phyloP scores from a whole-genome alignment of 2,888 invertebrate genomes.

The Tridacna crocea region DNA sequence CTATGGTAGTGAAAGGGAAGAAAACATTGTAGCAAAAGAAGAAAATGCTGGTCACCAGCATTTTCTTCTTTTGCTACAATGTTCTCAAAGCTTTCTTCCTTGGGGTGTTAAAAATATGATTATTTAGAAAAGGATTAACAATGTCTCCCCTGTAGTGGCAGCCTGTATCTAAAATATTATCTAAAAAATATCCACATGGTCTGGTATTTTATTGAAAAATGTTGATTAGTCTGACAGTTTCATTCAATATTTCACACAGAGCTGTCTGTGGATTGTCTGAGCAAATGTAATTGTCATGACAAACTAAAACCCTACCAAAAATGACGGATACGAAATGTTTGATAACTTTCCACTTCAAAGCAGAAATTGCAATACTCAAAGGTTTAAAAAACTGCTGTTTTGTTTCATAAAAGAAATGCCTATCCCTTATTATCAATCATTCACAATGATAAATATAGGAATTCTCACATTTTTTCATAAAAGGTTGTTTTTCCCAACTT shows the following conservation, averaged over 20 bases:
- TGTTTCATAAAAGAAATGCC: too few species aligned
- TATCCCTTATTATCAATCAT: too few species aligned
- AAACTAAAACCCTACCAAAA: not conserved
- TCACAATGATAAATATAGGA: too few species aligned
- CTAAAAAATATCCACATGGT: not conserved
- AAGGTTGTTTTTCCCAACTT: too few species aligned
- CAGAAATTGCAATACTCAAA: too few species aligned
- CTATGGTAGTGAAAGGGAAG: too few species aligned
- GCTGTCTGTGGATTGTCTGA: slow-evolving; percentile 2
- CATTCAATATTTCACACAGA: slow-evolving; percentile 39
- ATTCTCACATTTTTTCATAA: too few species aligned
- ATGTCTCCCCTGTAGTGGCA: not conserved
- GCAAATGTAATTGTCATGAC: not conserved
- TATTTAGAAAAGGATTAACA: not conserved
- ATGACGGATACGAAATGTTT: not conserved
- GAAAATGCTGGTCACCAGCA: too few species aligned
- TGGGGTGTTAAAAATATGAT: not conserved
- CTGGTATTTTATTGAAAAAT: slow-evolving; percentile 23
- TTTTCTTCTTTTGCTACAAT: too few species aligned
- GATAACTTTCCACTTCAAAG: too few species aligned
- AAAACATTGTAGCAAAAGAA: too few species aligned
- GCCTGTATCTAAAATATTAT: not conserved
- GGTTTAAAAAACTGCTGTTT: too few species aligned
- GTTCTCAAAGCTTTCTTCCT: not conserved
- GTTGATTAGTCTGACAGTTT: slow-evolving; percentile 35